These are phyloP conservation scores for Caradrina kadenii DNA, from an alignment of 2,888 invertebrate species.

Conservation along the genomic window DNA sequence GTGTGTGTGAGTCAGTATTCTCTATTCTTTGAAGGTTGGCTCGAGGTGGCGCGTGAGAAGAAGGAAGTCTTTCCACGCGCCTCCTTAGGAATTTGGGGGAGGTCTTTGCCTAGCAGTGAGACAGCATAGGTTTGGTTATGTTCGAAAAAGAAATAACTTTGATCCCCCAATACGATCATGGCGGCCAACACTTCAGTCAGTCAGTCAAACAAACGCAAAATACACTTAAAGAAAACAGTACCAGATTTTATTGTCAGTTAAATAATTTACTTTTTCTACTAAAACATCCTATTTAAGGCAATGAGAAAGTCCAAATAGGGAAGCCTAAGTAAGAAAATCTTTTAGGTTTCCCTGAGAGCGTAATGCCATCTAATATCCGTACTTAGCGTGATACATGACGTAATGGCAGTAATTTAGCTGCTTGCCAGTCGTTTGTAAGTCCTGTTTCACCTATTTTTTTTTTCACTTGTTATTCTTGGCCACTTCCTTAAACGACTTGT, in stretches of 20 bases:
- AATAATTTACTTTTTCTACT: constrained; percentile 16
- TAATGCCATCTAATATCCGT: constrained; percentile 37
- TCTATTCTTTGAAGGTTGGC: too few relatives aligned
- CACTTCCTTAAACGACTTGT: not conserved
- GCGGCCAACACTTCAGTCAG: too few relatives aligned
- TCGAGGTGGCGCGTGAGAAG: too few relatives aligned
- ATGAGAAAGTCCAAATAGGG: constrained; percentile 21
- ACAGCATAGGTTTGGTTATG: too few relatives aligned
- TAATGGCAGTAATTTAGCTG: constrained; percentile 35
- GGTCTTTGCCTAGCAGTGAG: too few relatives aligned
- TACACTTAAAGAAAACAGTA: not conserved
- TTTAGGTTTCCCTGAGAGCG: constrained; percentile 35
- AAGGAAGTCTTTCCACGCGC: too few relatives aligned
- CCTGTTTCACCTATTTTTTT: not conserved
- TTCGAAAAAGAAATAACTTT: too few relatives aligned
- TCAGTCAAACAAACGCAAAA: not conserved
- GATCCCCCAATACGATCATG: too few relatives aligned
- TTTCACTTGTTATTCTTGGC: not conserved
- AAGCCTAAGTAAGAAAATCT: constrained; percentile 36
- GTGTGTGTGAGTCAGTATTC: too few relatives aligned
- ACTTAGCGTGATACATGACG: constrained; percentile 20
- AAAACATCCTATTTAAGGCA: constrained; percentile 17
- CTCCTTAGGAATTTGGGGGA: too few relatives aligned
- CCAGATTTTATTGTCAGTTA: not conserved
- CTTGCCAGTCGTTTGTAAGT: not conserved